phyloP scores from a whole-genome alignment of 2,113 vertebrate genomes.

The Lathamus discolor region DNA sequence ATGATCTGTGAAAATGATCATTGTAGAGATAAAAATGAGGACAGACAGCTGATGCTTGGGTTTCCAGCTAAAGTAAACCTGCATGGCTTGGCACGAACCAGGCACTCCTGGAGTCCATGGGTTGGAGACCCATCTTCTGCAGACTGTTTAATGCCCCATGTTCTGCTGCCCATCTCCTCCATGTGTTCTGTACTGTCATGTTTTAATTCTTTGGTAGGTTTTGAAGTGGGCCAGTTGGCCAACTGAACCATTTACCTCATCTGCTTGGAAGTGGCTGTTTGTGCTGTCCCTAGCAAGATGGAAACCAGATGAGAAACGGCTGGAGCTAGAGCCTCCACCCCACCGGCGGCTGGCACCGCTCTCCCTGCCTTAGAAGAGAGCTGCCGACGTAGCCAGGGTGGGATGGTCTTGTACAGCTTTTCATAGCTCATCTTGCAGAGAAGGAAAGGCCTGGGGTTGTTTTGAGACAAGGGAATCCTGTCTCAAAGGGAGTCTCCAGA shows the following conservation, averaged over 20 bases:
- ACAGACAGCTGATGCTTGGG: not conserved
- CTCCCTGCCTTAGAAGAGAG: not conserved
- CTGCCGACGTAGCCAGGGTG: not conserved
- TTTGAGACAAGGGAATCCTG: not conserved
- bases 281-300: not conserved
- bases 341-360: accelerated
- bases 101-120: not conserved
- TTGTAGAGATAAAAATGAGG: not conserved
- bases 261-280: not conserved
- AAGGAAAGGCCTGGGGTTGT: not conserved
- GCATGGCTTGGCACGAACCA: not conserved
- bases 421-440: not conserved
- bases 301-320: not conserved
- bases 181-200: accelerated
- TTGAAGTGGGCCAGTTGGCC: not conserved
- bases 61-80: not conserved
- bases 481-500: not conserved
- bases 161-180: accelerated
- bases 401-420: not conserved
- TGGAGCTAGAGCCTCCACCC: not conserved
- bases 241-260: not conserved
- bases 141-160: accelerated
- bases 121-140: not conserved
- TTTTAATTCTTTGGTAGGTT: not conserved
- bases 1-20: not conserved